A percentile compares a stretch with the other conserved stretches of the same genome.
Conservation (phyloP, 64 coral and sea anemone species). For the Dendrophyllia cribrosa region DNA sequence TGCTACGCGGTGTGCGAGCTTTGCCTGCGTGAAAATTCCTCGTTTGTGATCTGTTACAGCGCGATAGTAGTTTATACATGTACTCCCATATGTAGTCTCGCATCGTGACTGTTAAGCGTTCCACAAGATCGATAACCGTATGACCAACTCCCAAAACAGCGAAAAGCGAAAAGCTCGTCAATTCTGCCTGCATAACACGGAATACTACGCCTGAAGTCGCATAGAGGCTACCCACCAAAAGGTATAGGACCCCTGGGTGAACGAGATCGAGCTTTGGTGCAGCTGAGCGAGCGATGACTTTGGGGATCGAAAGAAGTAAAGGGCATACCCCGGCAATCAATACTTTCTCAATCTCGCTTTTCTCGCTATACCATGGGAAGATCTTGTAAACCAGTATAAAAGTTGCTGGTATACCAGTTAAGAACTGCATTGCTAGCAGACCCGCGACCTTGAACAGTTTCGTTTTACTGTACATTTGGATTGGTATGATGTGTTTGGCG, state of each 20-base stretch:
- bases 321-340: slow-evolving; percentile 39
- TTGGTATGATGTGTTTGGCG: slow-evolving; percentile 39
- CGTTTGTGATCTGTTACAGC: slow-evolving; percentile 12
- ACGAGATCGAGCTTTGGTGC: slow-evolving; percentile 23
- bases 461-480: background rate
- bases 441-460: slow-evolving; percentile 23
- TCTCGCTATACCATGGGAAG: slow-evolving; percentile 49
- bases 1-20: slow-evolving; percentile 38
- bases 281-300: slow-evolving; percentile 41
- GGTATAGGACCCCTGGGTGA: slow-evolving; percentile 64
- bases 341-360: slow-evolving; percentile 28
- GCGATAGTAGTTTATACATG: slow-evolving; percentile 35
- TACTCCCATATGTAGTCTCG: slow-evolving; percentile 83
- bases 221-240: slow-evolving; percentile 65
- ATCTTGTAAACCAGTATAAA: slow-evolving; percentile 61
- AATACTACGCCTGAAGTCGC: slow-evolving; percentile 67
- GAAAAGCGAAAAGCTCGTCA: slow-evolving; percentile 61
- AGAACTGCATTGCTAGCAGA: slow-evolving; percentile 76
- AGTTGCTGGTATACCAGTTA: slow-evolving; percentile 16
- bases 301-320: slow-evolving; percentile 38
- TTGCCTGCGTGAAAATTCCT: slow-evolving; percentile 11
- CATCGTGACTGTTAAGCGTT: slow-evolving; percentile 81
- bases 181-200: slow-evolving; percentile 83
- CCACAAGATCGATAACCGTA: slow-evolving; percentile 76
- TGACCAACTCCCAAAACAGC: slow-evolving; percentile 66